Evolutionary conservation across 1,140 invertebrate genomes (phyloP).

Genomic region (Microplitis demolitor): DNA sequence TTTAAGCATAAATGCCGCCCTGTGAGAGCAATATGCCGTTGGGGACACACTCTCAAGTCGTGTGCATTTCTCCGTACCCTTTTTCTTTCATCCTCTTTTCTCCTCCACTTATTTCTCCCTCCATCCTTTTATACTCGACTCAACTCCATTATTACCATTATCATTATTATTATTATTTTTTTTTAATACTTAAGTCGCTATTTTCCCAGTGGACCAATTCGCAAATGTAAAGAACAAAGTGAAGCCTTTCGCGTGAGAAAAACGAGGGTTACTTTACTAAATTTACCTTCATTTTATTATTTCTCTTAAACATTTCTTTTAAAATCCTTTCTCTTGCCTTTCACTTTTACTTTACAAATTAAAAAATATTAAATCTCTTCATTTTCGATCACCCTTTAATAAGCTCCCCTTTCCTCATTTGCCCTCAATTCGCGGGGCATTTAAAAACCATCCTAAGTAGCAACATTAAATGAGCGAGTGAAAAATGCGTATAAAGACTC

Average conservation of each 20-base stretch:
- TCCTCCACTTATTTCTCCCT: neutral
- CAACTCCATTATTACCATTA: neutral
- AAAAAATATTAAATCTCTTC: neutral
- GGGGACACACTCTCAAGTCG: conserved; percentile 13
- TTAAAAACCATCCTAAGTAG: no score
- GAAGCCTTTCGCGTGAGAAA: conserved; percentile 15
- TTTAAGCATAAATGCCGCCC: conserved; percentile 15
- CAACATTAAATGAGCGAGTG: no score
- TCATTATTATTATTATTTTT: neutral
- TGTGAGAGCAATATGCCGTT: conserved; percentile 3
- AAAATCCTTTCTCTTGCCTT: neutral
- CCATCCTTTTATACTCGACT: neutral
- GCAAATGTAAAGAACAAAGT: conserved; percentile 20
- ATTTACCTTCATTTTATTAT: neutral
- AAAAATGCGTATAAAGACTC: no score
- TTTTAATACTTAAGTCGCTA: neutral
- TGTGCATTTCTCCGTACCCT: neutral
- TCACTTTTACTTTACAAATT: neutral
- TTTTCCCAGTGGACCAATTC: conserved; percentile 24
- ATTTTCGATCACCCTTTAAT: neutral
- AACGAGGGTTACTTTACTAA: conserved; percentile 4
- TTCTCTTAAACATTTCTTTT: conserved; percentile 18
- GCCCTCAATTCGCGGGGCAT: no score
- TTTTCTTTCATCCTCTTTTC: conserved; percentile 13
- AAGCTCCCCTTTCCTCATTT: neutral